Evolutionary conservation across 2,113 vertebrate species (phyloP), one percentile per base, ranked within the genome.

Genomic region (Ia io): DNA sequence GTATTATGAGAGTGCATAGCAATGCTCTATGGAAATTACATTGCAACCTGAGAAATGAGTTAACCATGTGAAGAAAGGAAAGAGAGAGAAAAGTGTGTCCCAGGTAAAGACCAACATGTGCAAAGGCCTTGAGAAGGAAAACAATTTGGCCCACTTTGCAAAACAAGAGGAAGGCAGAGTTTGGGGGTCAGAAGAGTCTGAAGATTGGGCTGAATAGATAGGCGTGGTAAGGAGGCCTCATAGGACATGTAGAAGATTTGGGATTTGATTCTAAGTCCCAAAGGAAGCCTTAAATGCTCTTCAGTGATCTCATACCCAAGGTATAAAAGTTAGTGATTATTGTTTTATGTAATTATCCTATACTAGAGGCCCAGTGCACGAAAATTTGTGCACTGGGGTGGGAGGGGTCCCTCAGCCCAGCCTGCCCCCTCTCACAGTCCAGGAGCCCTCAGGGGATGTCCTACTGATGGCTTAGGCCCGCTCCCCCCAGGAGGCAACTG

Each of bases 151-250:
- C n/a, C 22, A 9, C 22, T 84, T n/a, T 40, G 42, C 23, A 74
- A 92, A 93, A 71, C 42, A 90, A 56, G 49, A 83, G 25, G 20
- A 88, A 93, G 5, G 25, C 47, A 61, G 12, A 51, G 8, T 35
- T 53, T 53, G 1, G 44, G 14, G 11, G 9, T 0, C 20, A 0
- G 22, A 9, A 9, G 2, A 76, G 14, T 42, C 35, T 78, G 6
- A 84, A 77, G 32, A 67, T 49, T 6, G 18, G 4, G 32, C 7
- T 87, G 4, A 2, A 44, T n/a, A 51, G 28, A 20, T 18, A 42
- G 12, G 32, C 25, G 23, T 9, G 12, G 8, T 11, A 4, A 2
- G 35, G 25, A 23, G 18, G 28, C 14, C 51, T 71, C 28, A n/a
- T 0, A 47, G 20, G 6, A 32, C 56, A 25, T 23, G 14, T 6